Percentiles rank a stretch among this genome's conserved stretches.
These are phyloP conservation scores for Thereva nobilitata DNA, from an alignment of 2,888 invertebrate species.

Conservation along the genomic window DNA sequence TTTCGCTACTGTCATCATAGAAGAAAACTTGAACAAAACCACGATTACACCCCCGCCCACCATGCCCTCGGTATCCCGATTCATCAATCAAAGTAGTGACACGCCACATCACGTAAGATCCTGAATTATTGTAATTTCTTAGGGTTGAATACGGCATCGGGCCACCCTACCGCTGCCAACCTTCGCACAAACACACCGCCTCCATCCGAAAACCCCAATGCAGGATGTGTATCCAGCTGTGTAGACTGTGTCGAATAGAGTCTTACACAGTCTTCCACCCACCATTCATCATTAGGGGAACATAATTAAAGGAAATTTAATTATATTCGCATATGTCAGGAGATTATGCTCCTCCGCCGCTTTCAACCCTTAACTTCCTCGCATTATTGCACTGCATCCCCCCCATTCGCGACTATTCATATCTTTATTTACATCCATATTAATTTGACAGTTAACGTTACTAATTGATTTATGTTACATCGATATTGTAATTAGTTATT, in stretches of 20 bases:
- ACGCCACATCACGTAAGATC: slow-evolving; percentile 16
- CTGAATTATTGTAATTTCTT: slow-evolving; percentile 27
- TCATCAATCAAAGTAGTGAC: slow-evolving; percentile 33
- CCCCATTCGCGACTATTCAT: background rate
- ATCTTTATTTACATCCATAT: slow-evolving; percentile 1
- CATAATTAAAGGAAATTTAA: slow-evolving; percentile 35
- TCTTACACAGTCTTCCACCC: slow-evolving; percentile 4
- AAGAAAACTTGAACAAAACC: slow-evolving; percentile 27
- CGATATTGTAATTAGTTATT: slow-evolving; percentile 22
- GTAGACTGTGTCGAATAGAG: slow-evolving; percentile 10
- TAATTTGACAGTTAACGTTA: slow-evolving; percentile 23
- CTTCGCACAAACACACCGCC: no score
- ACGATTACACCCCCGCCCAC: background rate
- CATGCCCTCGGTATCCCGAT: background rate
- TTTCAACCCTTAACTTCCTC: background rate
- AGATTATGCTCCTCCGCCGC: slow-evolving; percentile 14
- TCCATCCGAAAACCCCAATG: no score
- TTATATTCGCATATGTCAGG: slow-evolving; percentile 34
- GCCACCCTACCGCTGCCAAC: background rate
- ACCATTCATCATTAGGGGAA: slow-evolving; percentile 34
- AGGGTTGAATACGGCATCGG: slow-evolving; percentile 7
- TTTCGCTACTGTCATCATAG: slow-evolving; percentile 16
- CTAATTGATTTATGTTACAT: slow-evolving; percentile 33
- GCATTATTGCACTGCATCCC: no score
- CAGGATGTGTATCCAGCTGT: slow-evolving; percentile 26